Evolutionary conservation across 64 coral and sea anemone genomes (phyloP), one percentile per base, ranked within the genome.

Genomic region (Catalaphyllia jardinei): DNA sequence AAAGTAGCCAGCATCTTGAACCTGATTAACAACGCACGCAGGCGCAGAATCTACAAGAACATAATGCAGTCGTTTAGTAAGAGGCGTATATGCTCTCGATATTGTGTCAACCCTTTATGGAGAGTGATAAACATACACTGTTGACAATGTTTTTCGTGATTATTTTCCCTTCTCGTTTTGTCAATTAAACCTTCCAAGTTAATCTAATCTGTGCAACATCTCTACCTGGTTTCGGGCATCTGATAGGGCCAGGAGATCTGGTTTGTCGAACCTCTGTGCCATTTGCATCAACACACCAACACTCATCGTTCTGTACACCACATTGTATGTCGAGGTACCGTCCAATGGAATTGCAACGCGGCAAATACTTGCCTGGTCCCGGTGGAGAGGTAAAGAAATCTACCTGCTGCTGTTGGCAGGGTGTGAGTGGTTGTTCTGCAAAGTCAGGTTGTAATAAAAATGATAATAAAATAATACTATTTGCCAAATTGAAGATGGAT

Each of bases 151-250:
- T 55, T 55, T 14, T 9, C 52, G 10, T 55, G 9, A 4, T 55
- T 55, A 0, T 55, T 14, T 8, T 55, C 0, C 4, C 52, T 2
- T 9, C 10, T 55, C 0, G 9, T 14, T 55, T 55, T 9, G 52
- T 55, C 52, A 55, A 55, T 8, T 55, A 55, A 9, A 14, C 8
- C 1, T 9, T 11, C 0, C 0, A 13, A 55, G 52, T 55, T 55
- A 55, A 55, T 55, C 13, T 55, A 55, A 14, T 9, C 10, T 28
- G 71, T 49, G 33, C 22, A n/a, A 4, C 15, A 24, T 82, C 9
- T 19, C 33, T 22, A 96, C 94, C 94, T 90, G 90, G 79, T 60
- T 46, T 74, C 12, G 94, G 94, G 57, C 94, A 96, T 73, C 94
- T 96, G 20, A 93, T 75, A 54, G 81, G 46, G 7, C 67, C 84